phyloP scores from a whole-genome alignment of 2,888 invertebrate species.

The Hydroisotoma schaefferi region DNA sequence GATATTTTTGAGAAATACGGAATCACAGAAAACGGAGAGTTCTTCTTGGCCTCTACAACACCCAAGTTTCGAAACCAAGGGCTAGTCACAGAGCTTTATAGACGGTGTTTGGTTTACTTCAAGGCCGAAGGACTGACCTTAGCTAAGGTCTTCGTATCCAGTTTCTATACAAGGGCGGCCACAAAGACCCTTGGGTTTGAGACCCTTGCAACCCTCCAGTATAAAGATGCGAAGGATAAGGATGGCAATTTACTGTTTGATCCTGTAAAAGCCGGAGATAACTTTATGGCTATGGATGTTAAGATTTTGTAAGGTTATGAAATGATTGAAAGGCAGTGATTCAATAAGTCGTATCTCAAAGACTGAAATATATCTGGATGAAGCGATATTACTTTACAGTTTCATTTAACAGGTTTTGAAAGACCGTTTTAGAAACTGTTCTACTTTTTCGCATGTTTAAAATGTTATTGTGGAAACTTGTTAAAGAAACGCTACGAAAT shows the following conservation, averaged over 20 bases:
- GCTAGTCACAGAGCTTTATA: conserved; percentile 21
- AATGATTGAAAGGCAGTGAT: too few relatives aligned
- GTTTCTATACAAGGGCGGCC: conserved; percentile 25
- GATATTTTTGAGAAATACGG: conserved; percentile 15
- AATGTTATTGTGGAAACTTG: too few relatives aligned
- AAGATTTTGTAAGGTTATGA: too few relatives aligned
- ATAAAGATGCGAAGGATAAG: conserved; percentile 18
- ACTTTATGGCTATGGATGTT: too few relatives aligned
- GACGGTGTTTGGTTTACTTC: conserved; percentile 16
- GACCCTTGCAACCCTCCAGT: conserved; percentile 14
- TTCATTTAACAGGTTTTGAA: too few relatives aligned
- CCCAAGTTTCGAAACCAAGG: conserved; percentile 23
- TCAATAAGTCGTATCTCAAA: too few relatives aligned
- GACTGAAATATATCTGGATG: too few relatives aligned
- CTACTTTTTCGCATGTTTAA: too few relatives aligned
- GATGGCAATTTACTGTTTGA: conserved; percentile 12
- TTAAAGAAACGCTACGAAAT: too few relatives aligned
- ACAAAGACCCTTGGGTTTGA: conserved; percentile 21
- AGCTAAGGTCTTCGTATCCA: conserved; percentile 28
- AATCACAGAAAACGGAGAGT: conserved; percentile 14
- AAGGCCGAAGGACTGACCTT: conserved; percentile 27
- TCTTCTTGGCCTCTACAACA: conserved; percentile 19
- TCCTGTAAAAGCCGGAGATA: too few relatives aligned
- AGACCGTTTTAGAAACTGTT: too few relatives aligned
- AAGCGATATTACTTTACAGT: too few relatives aligned